Percentiles rank a stretch among this genome's conserved stretches.
These are phyloP conservation scores for Todiramphus saurophagus DNA, from an alignment of 2,113 vertebrate species.

Conservation along the genomic window DNA sequence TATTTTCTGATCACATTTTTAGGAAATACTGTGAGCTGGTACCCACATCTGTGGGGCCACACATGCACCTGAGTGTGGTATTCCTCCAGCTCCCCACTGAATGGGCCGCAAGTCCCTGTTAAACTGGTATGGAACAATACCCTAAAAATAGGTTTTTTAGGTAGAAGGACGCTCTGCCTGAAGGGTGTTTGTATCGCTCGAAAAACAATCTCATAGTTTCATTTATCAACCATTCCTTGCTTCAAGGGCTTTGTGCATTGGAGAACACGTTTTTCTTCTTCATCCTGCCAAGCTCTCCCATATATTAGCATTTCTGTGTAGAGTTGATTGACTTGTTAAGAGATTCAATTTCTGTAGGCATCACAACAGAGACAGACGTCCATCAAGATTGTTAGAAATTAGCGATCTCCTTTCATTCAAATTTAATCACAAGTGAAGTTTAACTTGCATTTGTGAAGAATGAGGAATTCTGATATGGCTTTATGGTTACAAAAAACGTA, in stretches of 20 bases:
- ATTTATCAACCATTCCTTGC: neutral
- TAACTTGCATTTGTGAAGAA: slow-evolving; percentile 65
- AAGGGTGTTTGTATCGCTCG: neutral
- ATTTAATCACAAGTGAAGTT: slow-evolving; percentile 69
- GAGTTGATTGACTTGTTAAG: slow-evolving; percentile 11
- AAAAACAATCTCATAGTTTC: neutral
- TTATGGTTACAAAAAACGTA: slow-evolving; percentile 47
- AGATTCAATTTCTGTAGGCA: slow-evolving; percentile 45
- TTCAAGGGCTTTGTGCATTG: neutral
- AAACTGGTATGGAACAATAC: neutral
- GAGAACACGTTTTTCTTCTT: neutral
- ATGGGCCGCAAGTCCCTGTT: neutral
- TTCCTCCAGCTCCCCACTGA: neutral
- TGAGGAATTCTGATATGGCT: slow-evolving; percentile 43
- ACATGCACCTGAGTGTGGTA: rapidly evolving
- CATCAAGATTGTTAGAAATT: slow-evolving; percentile 62
- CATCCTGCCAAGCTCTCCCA: neutral
- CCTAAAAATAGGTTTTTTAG: neutral
- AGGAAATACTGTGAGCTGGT: neutral
- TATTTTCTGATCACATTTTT: neutral
- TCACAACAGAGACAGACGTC: slow-evolving; percentile 50
- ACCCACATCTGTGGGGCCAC: neutral
- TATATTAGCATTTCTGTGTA: neutral
- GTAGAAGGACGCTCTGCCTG: neutral
- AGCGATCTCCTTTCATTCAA: slow-evolving; percentile 62